Conservation (phyloP, 2,797 vertebrate species). For the Smutsia temminckii region DNA sequence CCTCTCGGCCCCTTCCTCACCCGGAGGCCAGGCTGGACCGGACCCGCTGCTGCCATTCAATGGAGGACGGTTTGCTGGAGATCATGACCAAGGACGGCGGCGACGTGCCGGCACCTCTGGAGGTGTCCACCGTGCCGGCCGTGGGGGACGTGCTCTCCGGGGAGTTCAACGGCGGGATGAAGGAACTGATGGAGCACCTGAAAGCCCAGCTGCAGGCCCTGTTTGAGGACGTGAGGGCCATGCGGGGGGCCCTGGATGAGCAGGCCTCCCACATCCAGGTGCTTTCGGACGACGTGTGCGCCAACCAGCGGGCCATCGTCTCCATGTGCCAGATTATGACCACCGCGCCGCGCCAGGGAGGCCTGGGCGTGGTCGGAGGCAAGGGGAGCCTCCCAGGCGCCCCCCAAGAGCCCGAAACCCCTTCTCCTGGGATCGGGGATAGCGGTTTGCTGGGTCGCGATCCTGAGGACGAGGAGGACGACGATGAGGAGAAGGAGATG, state of each 20-base stretch:
- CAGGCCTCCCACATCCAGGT: conserved; percentile 82
- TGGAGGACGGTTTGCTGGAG: conserved; percentile 80
- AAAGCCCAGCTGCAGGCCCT: conserved; percentile 79
- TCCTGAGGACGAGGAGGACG: conserved; percentile 61
- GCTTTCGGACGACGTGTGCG: conserved; percentile 81
- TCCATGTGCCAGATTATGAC: conserved; percentile 82
- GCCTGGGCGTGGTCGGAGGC: conserved; percentile 65
- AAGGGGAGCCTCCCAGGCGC: conserved; percentile 27
- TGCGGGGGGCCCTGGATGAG: conserved; percentile 80
- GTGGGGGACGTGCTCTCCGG: conserved; percentile 80
- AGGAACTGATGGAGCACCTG: conserved; percentile 80
- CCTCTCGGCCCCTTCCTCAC: not conserved
- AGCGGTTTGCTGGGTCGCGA: conserved; percentile 54
- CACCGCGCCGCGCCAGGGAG: conserved; percentile 77
- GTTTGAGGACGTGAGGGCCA: conserved; percentile 80
- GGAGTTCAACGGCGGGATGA: conserved; percentile 81
- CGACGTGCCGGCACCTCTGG: conserved; percentile 76
- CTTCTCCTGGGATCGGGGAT: conserved; percentile 42
- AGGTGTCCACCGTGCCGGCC: conserved; percentile 77
- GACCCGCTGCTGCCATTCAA: conserved; percentile 63
- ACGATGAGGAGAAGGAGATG: conserved; percentile 59
- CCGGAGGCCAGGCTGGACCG: conserved; percentile 48
- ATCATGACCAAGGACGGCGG: conserved; percentile 80
- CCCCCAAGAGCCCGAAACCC: conserved; percentile 28
- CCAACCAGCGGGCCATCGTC: conserved; percentile 80